Evolutionary conservation across 1,140 invertebrate species (phyloP), one percentile per base, ranked within the genome.

Genomic region (Drosophila triauraria): DNA sequence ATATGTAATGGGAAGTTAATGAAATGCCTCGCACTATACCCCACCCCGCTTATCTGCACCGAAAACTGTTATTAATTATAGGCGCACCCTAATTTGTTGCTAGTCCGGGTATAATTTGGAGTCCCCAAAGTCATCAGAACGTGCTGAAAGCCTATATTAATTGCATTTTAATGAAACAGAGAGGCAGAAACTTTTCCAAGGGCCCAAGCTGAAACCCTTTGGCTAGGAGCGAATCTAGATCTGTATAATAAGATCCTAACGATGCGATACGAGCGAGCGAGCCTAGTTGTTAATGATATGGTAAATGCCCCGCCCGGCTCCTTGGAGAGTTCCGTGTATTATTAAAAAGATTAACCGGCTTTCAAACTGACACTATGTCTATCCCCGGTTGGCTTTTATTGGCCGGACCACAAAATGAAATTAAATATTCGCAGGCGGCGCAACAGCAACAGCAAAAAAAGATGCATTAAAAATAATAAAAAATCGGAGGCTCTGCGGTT

Each of bases 71-170:
- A 90, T 90, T 90, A 90, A 90, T 90, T 90, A 82, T 85, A 68
- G 76, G 78, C 85, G 71, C 82, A 90, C 85, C 85, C 84, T 77
- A 90, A 87, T 83, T 81, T 80, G 58, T 47, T 57, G 63, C 47
- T 76, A 76, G 64, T 65, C 64, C 40, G 59, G 59, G 38, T 64
- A 64, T 76, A 77, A 82, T 82, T 82, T 83, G 65, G 43, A 60
- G 78, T 75, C 59, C 70, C 69, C 77, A 43, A 58, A 76, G 51
- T 57, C 78, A 77, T 67, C 70, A 74, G 61, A 81, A 84, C 54
- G 84, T 84, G 84, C 84, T 90, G 84, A 88, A 88, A 88, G 78
- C 68, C 84, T 72, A 81, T 88, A 88, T 88, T 88, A 88, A 88
- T 88, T 90, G 84, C 84, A 84, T 88, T 88, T 88, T 88, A 88